Evolutionary conservation across 2,888 invertebrate genomes (phyloP), one percentile per base, ranked within the genome.

Genomic region (Mystacides longicornis): DNA sequence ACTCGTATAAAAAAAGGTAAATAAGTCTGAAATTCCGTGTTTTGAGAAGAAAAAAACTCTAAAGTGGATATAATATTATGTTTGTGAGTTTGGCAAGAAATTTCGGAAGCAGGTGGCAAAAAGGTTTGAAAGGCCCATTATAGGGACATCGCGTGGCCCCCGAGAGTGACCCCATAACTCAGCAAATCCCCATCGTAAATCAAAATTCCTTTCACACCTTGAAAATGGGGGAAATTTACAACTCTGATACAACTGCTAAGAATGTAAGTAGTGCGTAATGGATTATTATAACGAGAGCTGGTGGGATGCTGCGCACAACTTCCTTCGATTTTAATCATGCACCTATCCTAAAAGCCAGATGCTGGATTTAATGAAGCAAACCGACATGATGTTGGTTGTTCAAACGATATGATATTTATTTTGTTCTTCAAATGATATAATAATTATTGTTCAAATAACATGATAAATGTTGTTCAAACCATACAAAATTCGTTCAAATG

Each of bases 101-200:
- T 37, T 37, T 37, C 27, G 37, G 37, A 37, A 37, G 37, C 37
- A 37, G 37, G 37, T 37, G 37, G 37, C 37, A 37, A 37, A 37
- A 37, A 37, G 37, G 37, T 37, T 37, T 37, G n/a, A 37, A 37
- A 37, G 37, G n/a, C 37, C 37, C 37, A 37, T 37, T 37, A 37
- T 37, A 37, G 16, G 37, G 37, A 37, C 37, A 14, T 37, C 37
- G 37, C 37, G 37, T 37, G 37, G 37, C 37, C 37, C 37, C 14
- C 14, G 37, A 37, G 7, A 37, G 37, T 37, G 37, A 37, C 37
- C 37, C 37, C 37, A 37, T 37, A 37, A 37, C 14, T 37, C 37
- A 37, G 16, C 16, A 14, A 16, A 16, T 37, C 37, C 7, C 37
- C 37, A 37, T 37, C 37, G 37, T 37, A 37, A 37, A 37, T 37